A percentile compares a stretch with the other conserved stretches of the same genome.
Conservation (phyloP, 2,888 invertebrate genomes). For the Brachylomia viminalis region DNA sequence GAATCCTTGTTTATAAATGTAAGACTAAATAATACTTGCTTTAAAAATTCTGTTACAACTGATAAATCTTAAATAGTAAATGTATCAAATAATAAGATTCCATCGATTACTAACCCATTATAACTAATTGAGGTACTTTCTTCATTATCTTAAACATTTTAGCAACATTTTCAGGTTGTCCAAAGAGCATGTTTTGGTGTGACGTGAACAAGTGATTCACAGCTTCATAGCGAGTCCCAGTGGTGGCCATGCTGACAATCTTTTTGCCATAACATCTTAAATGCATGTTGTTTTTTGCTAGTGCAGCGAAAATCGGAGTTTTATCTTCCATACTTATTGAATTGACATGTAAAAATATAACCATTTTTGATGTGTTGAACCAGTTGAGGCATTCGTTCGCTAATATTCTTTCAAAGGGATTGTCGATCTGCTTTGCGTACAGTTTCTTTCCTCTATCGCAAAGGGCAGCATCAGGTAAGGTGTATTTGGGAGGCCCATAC, state of each 20-base stretch:
- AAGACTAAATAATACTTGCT: background rate
- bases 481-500: conserved; percentile 86
- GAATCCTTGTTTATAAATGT: too few species aligned
- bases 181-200: conserved; percentile 92
- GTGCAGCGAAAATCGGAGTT: conserved; percentile 91
- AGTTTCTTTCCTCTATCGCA: conserved; percentile 86
- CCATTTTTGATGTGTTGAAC: conserved; percentile 93
- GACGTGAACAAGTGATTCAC: conserved; percentile 92
- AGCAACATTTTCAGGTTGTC: conserved; percentile 91
- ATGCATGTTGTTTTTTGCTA: conserved; percentile 93
- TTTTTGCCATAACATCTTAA: conserved; percentile 92
- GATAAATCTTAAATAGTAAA: background rate
- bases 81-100: background rate
- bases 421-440: conserved; percentile 84
- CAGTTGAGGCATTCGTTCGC: conserved; percentile 93
- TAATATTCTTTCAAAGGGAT: conserved; percentile 93
- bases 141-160: conserved; percentile 92
- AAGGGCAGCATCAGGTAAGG: conserved; percentile 84
- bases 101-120: conserved; percentile 90
- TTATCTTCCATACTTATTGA: conserved; percentile 92
- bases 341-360: conserved; percentile 93
- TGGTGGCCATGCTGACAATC: conserved; percentile 92
- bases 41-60: background rate
- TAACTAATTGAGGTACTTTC: conserved; percentile 92
- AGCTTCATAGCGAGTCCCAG: conserved; percentile 92